Percentiles rank a stretch among this genome's conserved stretches.
phyloP scores from a whole-genome alignment of 53 echinoderm and acorn worm species.

The Paracentrotus lividus region DNA sequence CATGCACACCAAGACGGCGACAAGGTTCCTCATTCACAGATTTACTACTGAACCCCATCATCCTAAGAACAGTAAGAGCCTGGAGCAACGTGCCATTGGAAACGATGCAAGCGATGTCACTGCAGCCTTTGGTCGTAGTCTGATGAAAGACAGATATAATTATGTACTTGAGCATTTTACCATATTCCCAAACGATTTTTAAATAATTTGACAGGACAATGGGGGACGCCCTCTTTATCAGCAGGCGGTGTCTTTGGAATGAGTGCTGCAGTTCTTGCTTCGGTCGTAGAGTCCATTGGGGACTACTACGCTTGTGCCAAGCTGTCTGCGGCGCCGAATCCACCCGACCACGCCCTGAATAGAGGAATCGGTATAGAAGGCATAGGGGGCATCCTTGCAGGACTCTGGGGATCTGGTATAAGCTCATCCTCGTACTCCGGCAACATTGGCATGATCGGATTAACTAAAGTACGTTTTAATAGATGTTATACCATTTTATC shows the following conservation, averaged over 20 bases:
- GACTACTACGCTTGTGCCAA: constrained; percentile 89
- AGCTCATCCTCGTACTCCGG: constrained; percentile 77
- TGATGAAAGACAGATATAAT: too few relatives aligned
- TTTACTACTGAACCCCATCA: too few relatives aligned
- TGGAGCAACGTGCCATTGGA: too few relatives aligned
- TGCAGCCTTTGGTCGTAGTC: too few relatives aligned
- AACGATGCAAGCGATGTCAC: too few relatives aligned
- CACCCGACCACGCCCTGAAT: constrained; percentile 84
- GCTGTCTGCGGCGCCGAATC: constrained; percentile 82
- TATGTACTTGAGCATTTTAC: too few relatives aligned
- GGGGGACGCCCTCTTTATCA: constrained; percentile 79
- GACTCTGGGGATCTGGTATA: constrained; percentile 80
- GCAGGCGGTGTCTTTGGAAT: constrained; percentile 75
- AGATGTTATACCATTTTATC: too few relatives aligned
- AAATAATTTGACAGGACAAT: constrained; percentile 70
- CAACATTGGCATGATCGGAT: constrained; percentile 83
- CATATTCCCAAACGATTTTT: not conserved
- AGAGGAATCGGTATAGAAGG: constrained; percentile 83
- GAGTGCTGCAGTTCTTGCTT: constrained; percentile 77
- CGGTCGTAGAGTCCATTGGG: constrained; percentile 85
- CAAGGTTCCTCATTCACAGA: too few relatives aligned
- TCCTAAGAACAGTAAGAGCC: too few relatives aligned
- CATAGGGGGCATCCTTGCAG: constrained; percentile 79
- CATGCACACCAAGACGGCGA: too few relatives aligned
- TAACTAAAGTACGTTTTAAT: constrained; percentile 74